Conservation (phyloP, 2,797 vertebrate species). For the Vireo griseus region DNA sequence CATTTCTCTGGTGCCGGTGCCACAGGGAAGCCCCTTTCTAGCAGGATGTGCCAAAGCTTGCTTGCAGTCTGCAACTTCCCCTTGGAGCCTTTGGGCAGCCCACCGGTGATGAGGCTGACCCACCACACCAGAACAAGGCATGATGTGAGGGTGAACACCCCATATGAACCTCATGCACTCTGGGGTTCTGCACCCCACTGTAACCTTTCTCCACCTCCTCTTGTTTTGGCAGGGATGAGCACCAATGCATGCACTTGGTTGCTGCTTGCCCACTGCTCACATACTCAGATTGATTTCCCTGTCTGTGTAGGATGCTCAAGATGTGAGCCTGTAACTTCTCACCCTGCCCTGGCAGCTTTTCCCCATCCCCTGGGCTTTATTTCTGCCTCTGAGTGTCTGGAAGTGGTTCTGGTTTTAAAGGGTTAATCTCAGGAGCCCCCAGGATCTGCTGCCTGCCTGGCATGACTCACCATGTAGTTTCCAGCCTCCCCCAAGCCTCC, state of each 20-base stretch:
- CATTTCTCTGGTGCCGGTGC: neutral
- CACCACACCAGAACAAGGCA: accelerated
- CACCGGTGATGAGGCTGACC: accelerated
- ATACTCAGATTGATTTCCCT: neutral
- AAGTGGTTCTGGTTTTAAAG: neutral
- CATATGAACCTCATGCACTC: accelerated
- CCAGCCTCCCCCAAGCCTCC: conserved; percentile 34
- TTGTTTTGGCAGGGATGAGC: neutral
- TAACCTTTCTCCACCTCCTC: neutral
- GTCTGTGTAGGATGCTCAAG: neutral
- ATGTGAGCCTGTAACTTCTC: neutral
- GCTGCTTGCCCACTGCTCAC: neutral
- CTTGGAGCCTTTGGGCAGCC: neutral
- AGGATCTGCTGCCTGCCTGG: neutral
- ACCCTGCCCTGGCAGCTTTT: neutral
- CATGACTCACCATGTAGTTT: conserved; percentile 46
- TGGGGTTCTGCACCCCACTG: neutral
- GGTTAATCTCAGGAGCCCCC: conserved; percentile 51
- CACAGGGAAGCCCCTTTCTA: neutral
- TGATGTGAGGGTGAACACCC: neutral
- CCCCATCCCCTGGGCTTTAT: neutral
- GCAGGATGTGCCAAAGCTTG: neutral
- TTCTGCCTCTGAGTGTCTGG: neutral
- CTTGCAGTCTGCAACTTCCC: neutral
- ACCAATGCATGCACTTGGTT: neutral